Conservation (phyloP, 53 echinoderm and acorn worm species). For the Apostichopus leukothele region DNA sequence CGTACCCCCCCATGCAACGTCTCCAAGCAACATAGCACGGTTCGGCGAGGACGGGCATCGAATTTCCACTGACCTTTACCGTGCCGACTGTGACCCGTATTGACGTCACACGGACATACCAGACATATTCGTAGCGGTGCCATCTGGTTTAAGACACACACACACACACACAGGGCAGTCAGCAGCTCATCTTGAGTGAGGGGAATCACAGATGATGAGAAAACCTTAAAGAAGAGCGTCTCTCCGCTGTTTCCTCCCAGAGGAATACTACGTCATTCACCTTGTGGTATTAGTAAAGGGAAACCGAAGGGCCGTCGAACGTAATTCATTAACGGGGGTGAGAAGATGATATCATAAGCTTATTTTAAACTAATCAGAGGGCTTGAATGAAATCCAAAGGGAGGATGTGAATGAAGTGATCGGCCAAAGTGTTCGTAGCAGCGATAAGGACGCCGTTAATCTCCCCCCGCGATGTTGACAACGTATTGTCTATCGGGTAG, state of each 20-base stretch:
- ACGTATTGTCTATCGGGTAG: neutral
- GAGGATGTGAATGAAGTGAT: conserved; percentile 6
- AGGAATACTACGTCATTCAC: conserved; percentile 13
- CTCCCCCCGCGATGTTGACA: neutral
- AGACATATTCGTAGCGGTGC: conserved; percentile 7
- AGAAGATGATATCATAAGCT: conserved; percentile 47
- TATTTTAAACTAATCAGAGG: conserved; percentile 41
- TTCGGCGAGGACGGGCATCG: neutral
- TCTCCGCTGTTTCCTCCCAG: neutral
- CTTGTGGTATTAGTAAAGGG: conserved; percentile 18
- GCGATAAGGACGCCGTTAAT: neutral
- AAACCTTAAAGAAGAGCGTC: conserved; percentile 22
- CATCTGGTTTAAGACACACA: conserved; percentile 14
- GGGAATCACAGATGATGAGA: conserved; percentile 30
- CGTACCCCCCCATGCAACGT: neutral
- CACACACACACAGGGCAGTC: neutral
- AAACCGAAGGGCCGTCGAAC: neutral
- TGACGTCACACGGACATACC: conserved; percentile 52
- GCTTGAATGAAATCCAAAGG: conserved; percentile 6
- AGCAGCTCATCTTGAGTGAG: conserved; percentile 3
- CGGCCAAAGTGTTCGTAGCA: neutral
- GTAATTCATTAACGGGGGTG: conserved; percentile 48
- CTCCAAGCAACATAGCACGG: conserved; percentile 12
- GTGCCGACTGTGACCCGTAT: conserved; percentile 9
- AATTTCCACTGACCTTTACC: conserved; percentile 22